Conservation (phyloP, 2,113 vertebrate genomes). For the Dolichallabes microphthalmus region DNA sequence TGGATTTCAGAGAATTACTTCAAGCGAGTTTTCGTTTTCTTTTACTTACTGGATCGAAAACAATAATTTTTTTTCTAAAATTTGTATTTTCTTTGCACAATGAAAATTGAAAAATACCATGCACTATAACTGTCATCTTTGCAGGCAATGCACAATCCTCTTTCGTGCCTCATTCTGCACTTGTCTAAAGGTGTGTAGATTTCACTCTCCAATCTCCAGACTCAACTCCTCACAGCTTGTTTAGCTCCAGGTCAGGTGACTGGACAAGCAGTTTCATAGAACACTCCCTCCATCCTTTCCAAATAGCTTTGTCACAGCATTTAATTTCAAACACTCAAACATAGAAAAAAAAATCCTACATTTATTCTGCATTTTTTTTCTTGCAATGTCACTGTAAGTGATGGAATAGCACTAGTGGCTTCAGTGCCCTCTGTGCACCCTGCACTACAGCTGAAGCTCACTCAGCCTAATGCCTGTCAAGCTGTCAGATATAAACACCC, state of each 20-base stretch:
- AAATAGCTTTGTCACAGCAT: background rate
- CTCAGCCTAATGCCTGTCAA: slow-evolving; percentile 43
- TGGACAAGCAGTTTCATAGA: background rate
- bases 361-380: slow-evolving; percentile 30
- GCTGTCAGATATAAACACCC: slow-evolving; percentile 41
- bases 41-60: background rate
- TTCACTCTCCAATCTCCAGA: background rate
- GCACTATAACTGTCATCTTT: background rate
- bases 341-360: background rate
- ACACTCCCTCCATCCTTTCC: background rate
- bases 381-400: slow-evolving; percentile 24
- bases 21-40: background rate
- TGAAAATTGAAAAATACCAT: background rate
- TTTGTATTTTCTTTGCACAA: background rate
- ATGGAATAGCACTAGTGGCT: slow-evolving; percentile 35
- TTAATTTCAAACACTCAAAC: background rate
- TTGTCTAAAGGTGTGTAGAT: slow-evolving; percentile 8
- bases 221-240: background rate
- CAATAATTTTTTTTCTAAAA: background rate
- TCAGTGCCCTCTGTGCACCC: slow-evolving; percentile 8
- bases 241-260: slow-evolving; percentile 12
- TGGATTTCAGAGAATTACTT: background rate
- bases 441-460: slow-evolving; percentile 25
- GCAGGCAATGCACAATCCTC: background rate
- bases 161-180: background rate